phyloP scores from a whole-genome alignment of 2,888 invertebrate genomes.

The Pherbina coryleti region DNA sequence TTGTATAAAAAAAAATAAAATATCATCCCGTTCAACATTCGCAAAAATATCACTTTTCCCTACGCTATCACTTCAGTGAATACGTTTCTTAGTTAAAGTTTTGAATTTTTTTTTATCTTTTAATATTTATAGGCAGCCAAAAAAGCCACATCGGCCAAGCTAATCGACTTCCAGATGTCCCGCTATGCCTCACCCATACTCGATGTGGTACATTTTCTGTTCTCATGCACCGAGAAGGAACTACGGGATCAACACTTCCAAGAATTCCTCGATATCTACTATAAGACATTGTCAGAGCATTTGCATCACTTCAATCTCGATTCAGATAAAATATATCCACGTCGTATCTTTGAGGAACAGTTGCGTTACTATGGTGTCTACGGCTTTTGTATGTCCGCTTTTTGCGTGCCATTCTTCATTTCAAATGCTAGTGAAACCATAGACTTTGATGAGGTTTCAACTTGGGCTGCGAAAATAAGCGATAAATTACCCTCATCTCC shows the following conservation, averaged over 20 bases:
- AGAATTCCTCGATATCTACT: constrained; percentile 58
- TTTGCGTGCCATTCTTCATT: constrained; percentile 61
- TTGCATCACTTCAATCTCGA: constrained; percentile 51
- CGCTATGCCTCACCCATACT: constrained; percentile 62
- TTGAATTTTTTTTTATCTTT: constrained; percentile 19
- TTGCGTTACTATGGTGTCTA: constrained; percentile 58
- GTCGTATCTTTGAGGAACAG: constrained; percentile 54
- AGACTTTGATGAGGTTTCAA: constrained; percentile 58
- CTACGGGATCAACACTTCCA: constrained; percentile 60
- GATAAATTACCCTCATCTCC: neutral
- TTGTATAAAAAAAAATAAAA: no score
- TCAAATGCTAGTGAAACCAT: constrained; percentile 56
- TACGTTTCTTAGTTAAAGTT: no score
- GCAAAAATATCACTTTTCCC: no score
- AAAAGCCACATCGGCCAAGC: constrained; percentile 55
- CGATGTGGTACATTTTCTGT: constrained; percentile 62
- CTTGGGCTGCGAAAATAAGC: constrained; percentile 27
- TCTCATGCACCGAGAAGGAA: constrained; percentile 60
- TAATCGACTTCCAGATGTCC: constrained; percentile 65
- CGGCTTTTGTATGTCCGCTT: constrained; percentile 61
- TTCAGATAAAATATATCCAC: constrained; percentile 55
- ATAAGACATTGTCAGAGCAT: constrained; percentile 51
- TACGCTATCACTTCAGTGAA: no score
- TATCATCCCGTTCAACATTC: no score
- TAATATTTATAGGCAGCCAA: constrained; percentile 37